Evolutionary conservation across 2,888 invertebrate species (phyloP).

Genomic region (Congeria kusceri): DNA sequence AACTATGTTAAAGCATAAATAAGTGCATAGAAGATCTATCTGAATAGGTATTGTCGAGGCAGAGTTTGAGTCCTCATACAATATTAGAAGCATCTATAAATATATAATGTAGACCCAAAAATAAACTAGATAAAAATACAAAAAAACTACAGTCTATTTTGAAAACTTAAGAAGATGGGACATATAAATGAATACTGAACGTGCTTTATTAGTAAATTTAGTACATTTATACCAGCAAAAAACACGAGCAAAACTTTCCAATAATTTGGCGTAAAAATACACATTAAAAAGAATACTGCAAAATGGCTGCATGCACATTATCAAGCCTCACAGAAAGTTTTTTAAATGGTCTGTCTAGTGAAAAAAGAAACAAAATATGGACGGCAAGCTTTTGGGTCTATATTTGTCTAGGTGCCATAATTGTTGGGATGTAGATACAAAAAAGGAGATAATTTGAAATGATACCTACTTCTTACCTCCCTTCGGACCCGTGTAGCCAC

Average conservation of each 20-base stretch:
- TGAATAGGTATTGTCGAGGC: no score
- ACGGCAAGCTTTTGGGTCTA: constrained; percentile 13
- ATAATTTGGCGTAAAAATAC: background rate
- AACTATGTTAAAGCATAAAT: no score
- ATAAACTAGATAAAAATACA: no score
- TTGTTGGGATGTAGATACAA: background rate
- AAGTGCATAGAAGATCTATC: no score
- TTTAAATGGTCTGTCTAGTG: background rate
- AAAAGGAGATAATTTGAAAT: constrained; percentile 57
- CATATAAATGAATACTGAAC: no score
- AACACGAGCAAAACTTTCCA: background rate
- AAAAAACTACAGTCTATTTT: no score
- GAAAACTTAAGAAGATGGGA: no score
- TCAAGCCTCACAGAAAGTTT: background rate
- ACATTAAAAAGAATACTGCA: no score
- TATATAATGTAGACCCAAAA: no score
- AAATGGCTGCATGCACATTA: background rate
- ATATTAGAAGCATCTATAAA: no score
- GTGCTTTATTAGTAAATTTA: no score
- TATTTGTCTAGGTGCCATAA: constrained; percentile 8
- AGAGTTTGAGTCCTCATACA: no score
- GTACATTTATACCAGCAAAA: background rate
- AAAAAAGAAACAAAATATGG: background rate
- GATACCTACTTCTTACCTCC: constrained; percentile 73
- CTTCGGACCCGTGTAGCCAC: constrained; percentile 63